Evolutionary conservation across 2,797 vertebrate genomes (phyloP).

Genomic region (Sciurus vulgaris): DNA sequence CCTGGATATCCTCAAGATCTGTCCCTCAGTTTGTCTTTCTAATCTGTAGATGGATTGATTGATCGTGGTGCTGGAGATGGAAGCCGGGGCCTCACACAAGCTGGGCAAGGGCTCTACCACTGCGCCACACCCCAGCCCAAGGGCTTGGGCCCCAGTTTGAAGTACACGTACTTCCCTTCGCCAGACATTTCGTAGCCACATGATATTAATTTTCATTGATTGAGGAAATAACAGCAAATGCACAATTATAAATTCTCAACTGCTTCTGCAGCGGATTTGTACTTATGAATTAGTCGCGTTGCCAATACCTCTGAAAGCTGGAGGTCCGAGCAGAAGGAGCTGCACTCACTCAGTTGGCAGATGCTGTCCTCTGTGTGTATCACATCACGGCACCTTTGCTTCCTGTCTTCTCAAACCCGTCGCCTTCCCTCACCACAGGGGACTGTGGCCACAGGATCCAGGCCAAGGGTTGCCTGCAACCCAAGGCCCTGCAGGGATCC

Average conservation of each 20-base stretch:
- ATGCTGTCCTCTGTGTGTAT: background rate
- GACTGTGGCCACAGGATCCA: background rate
- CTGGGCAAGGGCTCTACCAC: too few relatives aligned
- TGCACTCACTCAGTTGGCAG: background rate
- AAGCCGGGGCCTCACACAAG: too few relatives aligned
- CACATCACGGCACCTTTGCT: background rate
- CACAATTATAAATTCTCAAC: background rate
- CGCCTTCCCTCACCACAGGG: background rate
- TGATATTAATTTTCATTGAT: background rate
- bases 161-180: background rate
- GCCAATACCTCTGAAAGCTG: background rate
- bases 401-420: background rate
- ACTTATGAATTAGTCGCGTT: background rate
- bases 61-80: too few relatives aligned
- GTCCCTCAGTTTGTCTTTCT: background rate
- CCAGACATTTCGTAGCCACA: background rate
- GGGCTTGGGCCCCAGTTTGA: background rate
- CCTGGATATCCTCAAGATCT: background rate
- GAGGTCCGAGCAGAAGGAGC: background rate
- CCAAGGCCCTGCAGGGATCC: background rate
- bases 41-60: too few relatives aligned
- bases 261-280: background rate
- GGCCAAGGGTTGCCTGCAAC: background rate
- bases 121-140: too few relatives aligned
- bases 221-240: background rate